Conservation (phyloP, 92 coral and sea anemone species). For the Siderastrea siderea region DNA sequence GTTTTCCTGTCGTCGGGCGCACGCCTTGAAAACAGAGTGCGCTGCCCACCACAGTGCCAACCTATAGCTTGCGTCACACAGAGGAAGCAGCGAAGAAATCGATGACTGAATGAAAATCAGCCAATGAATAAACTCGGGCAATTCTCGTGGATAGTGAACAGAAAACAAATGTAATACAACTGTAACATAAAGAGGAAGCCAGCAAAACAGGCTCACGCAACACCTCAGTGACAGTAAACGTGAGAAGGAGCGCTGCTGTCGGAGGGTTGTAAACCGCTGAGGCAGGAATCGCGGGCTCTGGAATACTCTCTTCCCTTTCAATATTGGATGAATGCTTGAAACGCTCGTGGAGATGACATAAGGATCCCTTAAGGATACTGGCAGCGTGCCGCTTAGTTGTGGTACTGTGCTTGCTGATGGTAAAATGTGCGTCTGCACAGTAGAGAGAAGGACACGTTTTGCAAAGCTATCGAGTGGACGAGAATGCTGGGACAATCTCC, state of each 20-base stretch:
- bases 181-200: constrained; percentile 13
- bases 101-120: constrained; percentile 25
- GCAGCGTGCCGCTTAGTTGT: not conserved
- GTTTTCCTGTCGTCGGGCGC: not conserved
- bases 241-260: constrained; percentile 29
- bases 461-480: not conserved
- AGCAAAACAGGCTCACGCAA: constrained; percentile 15
- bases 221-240: constrained; percentile 16
- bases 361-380: not conserved
- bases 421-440: not conserved
- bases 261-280: not conserved
- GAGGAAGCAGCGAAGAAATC: constrained; percentile 12
- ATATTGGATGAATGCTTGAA: not conserved
- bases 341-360: constrained; percentile 13
- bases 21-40: constrained; percentile 1
- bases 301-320: not conserved
- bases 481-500: constrained; percentile 1
- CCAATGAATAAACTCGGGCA: constrained; percentile 16
- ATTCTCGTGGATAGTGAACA: constrained; percentile 5
- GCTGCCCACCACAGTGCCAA: not conserved
- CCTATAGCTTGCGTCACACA: constrained; percentile 18
- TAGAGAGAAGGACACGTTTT: not conserved
- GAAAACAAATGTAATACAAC: not conserved
- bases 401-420: constrained; percentile 3
- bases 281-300: constrained; percentile 10